phyloP scores from a whole-genome alignment of 2,797 vertebrate genomes.

The Eulemur rubriventer region DNA sequence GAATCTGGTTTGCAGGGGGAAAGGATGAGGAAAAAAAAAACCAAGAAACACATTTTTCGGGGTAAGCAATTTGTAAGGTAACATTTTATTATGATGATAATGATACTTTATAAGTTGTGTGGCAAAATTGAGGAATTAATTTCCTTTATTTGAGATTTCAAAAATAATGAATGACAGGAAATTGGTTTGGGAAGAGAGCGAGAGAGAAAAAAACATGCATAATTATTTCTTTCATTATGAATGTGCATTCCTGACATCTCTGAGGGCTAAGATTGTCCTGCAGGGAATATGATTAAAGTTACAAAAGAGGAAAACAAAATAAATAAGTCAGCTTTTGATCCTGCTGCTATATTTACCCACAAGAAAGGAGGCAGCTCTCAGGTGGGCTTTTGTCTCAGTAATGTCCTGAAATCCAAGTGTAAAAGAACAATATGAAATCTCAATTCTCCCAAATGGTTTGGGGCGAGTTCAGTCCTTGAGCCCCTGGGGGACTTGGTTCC shows the following conservation, averaged over 20 bases:
- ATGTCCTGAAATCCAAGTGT: conserved; percentile 78
- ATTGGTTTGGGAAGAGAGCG: conserved; percentile 49
- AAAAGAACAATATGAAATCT: conserved; percentile 82
- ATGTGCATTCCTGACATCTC: conserved; percentile 69
- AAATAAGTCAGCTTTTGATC: conserved; percentile 76
- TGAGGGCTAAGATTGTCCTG: conserved; percentile 68
- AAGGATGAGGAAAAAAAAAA: not conserved
- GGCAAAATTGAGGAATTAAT: conserved; percentile 40
- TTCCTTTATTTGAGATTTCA: conserved; percentile 45
- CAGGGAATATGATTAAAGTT: conserved; percentile 78
- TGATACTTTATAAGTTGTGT: conserved; percentile 8
- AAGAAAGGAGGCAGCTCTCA: conserved; percentile 78
- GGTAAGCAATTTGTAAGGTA: not conserved
- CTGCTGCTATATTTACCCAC: conserved; percentile 77
- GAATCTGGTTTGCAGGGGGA: not conserved
- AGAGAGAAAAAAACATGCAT: not conserved
- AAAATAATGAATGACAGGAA: conserved; percentile 55
- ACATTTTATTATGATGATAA: conserved; percentile 25
- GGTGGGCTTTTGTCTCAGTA: conserved; percentile 79
- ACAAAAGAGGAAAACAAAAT: conserved; percentile 77
- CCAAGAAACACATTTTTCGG: not conserved
- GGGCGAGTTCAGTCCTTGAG: conserved; percentile 72
- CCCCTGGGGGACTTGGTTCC: conserved; percentile 75
- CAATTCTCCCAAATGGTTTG: conserved; percentile 78
- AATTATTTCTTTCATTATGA: conserved; percentile 71